These are phyloP conservation scores for Aricia agestis DNA, from an alignment of 1,140 invertebrate genomes.

Conservation along the genomic window DNA sequence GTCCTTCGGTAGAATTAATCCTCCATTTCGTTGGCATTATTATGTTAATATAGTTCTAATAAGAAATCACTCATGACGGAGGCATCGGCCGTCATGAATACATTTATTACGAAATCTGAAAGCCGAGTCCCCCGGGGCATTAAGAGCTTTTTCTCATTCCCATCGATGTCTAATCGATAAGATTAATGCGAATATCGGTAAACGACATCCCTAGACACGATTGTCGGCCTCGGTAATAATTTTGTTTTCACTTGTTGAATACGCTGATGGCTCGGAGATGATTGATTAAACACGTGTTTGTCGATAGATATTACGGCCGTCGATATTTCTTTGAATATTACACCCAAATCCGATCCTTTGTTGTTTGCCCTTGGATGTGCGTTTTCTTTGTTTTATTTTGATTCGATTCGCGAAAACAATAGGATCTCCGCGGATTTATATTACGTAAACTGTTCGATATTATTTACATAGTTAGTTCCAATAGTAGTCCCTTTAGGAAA, in stretches of 20 bases:
- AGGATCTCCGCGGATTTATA: not conserved
- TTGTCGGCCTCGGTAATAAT: conserved; percentile 47
- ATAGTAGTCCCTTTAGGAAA: not conserved
- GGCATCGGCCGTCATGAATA: too few species aligned
- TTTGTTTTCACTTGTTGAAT: conserved; percentile 74
- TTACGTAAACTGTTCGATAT: not conserved
- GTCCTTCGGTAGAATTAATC: not conserved
- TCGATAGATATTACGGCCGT: conserved; percentile 50
- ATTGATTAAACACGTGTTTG: conserved; percentile 62
- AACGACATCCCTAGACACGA: conserved; percentile 22
- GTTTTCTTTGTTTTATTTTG: conserved; percentile 21
- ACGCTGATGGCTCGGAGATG: conserved; percentile 62
- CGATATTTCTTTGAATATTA: conserved; percentile 21
- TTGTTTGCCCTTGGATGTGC: conserved; percentile 11
- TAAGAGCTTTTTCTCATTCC: conserved; percentile 1
- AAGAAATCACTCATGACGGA: not conserved
- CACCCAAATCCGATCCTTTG: conserved; percentile 19
- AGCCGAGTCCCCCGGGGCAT: not conserved
- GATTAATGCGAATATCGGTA: conserved; percentile 13
- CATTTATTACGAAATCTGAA: not conserved
- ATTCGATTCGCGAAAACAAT: not conserved
- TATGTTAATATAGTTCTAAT: not conserved
- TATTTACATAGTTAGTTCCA: not conserved
- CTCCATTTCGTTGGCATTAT: too few species aligned
- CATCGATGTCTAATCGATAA: conserved; percentile 4